Evolutionary conservation across 2,888 invertebrate species (phyloP), one percentile per base, ranked within the genome.

Genomic region (Eristalis pertinax): DNA sequence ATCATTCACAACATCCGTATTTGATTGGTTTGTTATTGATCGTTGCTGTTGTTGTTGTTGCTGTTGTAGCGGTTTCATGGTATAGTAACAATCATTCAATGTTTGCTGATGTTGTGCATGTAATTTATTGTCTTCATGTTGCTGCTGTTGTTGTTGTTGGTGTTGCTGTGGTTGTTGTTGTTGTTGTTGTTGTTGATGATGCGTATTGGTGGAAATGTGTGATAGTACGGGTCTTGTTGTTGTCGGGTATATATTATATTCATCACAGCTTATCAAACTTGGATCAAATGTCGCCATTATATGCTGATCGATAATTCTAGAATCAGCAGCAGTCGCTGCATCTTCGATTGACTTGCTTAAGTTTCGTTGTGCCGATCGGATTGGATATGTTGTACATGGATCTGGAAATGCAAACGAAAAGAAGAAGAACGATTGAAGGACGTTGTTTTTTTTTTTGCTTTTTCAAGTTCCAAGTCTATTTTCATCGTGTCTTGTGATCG

Each of bases 331-430:
- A 38, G 84, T 15, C 65, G 92, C 91, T 69, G 91, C 92, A 89
- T 92, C 93, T 90, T 93, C 92, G 88, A 93, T 92, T 76, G 92
- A 93, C 89, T 93, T 93, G 87, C 90, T 93, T 90, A 93, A 92
- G 90, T 93, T 92, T 88, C 93, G 93, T 90, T 93, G 93, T 83
- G 93, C 93, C 84, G 93, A 91, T 89, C 92, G 90, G 83, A 91
- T 90, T 88, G 92, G 92, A 90, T 91, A 90, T 90, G 91, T 89
- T 89, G 89, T 68, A 86, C 87, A 89, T 87, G 79, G 65, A 13
- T 19, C 26, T 41, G 69, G 29, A 62, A 84, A 62, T 63, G 29
- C 24, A 56, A 74, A 74, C 29, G 26, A 19, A 75, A 32, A 32
- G 26, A 58, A 64, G 41, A 38, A 10, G 35, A 73, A 65, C 58